These are phyloP conservation scores for Ctenoplectra terminalis DNA, from an alignment of 1,140 invertebrate species.

Conservation along the genomic window DNA sequence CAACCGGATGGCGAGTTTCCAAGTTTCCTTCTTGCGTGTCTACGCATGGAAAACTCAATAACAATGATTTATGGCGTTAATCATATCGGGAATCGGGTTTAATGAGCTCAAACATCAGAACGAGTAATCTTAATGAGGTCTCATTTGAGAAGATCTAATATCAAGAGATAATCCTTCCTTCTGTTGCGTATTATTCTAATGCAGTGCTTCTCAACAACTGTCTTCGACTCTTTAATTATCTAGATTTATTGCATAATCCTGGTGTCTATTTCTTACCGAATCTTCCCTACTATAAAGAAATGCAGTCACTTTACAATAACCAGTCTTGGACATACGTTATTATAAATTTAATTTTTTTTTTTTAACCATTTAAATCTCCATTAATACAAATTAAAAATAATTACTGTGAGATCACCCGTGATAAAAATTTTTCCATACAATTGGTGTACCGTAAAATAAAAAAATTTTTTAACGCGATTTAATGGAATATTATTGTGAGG, in stretches of 20 bases:
- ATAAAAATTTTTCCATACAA: no score
- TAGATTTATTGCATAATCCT: neutral
- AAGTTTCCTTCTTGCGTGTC: slow-evolving; percentile 13
- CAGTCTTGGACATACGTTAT: no score
- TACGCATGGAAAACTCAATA: slow-evolving; percentile 42
- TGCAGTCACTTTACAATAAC: no score
- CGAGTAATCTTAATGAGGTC: slow-evolving; percentile 46
- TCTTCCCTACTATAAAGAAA: no score
- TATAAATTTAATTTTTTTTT: no score
- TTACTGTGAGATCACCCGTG: no score
- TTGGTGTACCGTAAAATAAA: no score
- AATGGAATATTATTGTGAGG: no score
- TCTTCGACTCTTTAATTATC: neutral
- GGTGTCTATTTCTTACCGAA: no score
- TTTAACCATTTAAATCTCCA: no score
- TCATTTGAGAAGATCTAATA: slow-evolving; percentile 52
- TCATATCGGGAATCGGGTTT: slow-evolving; percentile 49
- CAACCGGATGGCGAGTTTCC: neutral
- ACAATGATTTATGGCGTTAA: slow-evolving; percentile 39
- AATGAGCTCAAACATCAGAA: slow-evolving; percentile 49
- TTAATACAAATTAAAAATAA: no score
- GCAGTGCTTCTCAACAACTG: slow-evolving; percentile 44
- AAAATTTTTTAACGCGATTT: no score
- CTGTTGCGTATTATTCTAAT: slow-evolving; percentile 52
- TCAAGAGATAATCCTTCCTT: slow-evolving; percentile 47